These are phyloP conservation scores for Philereme vetulata DNA, from an alignment of 2,888 invertebrate genomes.

Conservation along the genomic window DNA sequence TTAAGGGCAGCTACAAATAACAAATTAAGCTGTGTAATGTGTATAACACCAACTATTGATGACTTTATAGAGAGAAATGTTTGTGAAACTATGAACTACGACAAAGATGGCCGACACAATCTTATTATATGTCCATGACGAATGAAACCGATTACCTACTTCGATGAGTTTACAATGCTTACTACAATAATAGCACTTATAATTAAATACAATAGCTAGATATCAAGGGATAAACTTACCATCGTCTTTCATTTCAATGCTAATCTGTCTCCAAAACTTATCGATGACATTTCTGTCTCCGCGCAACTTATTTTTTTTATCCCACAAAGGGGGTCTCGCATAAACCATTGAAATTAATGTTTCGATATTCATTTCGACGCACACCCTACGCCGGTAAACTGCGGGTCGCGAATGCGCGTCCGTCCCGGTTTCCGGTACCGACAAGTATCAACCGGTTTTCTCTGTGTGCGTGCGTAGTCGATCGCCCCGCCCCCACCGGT, in stretches of 20 bases:
- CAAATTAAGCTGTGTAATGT: neutral
- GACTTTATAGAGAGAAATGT: neutral
- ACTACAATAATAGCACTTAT: neutral
- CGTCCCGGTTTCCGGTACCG: constrained; percentile 26
- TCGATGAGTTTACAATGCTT: neutral
- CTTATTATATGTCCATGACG: neutral
- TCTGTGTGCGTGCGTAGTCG: constrained; percentile 24
- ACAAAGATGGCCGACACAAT: neutral
- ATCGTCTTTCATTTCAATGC: constrained; percentile 28
- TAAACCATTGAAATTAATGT: constrained; percentile 24
- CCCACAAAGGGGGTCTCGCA: constrained; percentile 24
- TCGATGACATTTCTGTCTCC: constrained; percentile 26
- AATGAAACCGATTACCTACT: neutral
- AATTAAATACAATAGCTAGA: neutral
- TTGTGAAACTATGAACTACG: neutral
- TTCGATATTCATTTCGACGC: constrained; percentile 23
- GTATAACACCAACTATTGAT: neutral
- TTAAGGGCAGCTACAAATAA: neutral
- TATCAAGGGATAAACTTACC: constrained; percentile 13
- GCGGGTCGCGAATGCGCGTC: constrained; percentile 16
- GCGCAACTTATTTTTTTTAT: constrained; percentile 22
- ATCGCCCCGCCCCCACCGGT: constrained; percentile 21
- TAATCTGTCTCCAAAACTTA: constrained; percentile 28
- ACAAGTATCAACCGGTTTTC: constrained; percentile 26
- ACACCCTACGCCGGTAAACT: constrained; percentile 23